Conservation (phyloP, 2,888 invertebrate species). For the Automeris io region DNA sequence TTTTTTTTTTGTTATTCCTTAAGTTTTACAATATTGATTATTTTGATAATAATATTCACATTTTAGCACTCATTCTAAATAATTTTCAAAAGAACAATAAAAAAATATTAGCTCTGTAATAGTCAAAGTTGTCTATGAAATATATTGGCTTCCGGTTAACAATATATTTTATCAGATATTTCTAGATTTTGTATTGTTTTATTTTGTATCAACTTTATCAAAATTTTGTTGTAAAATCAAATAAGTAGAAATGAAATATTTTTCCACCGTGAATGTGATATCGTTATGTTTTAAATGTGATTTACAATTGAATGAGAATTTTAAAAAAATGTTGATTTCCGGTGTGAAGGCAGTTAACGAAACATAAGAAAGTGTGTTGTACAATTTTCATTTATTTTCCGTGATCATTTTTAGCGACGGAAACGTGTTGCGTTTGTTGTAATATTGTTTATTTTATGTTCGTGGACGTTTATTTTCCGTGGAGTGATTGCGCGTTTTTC, state of each 20-base stretch:
- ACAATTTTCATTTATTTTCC: conserved; percentile 73
- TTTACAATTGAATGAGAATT: too few species aligned
- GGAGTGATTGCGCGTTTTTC: conserved; percentile 40
- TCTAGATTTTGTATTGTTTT: too few species aligned
- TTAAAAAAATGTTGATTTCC: conserved; percentile 64
- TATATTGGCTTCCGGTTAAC: conserved; percentile 30
- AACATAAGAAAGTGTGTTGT: conserved; percentile 67
- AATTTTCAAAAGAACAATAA: too few species aligned
- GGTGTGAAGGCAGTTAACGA: conserved; percentile 71
- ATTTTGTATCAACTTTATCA: conserved; percentile 19
- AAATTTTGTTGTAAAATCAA: conserved; percentile 29
- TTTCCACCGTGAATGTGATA: conserved; percentile 27
- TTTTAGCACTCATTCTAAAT: too few species aligned
- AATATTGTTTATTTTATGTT: conserved; percentile 61
- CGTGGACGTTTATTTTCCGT: conserved; percentile 38
- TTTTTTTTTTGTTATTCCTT: too few species aligned
- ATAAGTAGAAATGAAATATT: conserved; percentile 58
- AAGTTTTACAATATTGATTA: too few species aligned
- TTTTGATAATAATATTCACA: too few species aligned
- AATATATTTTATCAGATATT: conserved; percentile 11
- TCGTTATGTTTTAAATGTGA: conserved; percentile 35
- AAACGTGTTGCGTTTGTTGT: conserved; percentile 58
- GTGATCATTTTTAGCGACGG: conserved; percentile 64
- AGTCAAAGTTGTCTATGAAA: too few species aligned
- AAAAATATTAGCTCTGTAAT: too few species aligned